Base-by-base conservation (phyloP, 2,888 invertebrate genomes). In the Strigamia transsilvanica region DNA sequence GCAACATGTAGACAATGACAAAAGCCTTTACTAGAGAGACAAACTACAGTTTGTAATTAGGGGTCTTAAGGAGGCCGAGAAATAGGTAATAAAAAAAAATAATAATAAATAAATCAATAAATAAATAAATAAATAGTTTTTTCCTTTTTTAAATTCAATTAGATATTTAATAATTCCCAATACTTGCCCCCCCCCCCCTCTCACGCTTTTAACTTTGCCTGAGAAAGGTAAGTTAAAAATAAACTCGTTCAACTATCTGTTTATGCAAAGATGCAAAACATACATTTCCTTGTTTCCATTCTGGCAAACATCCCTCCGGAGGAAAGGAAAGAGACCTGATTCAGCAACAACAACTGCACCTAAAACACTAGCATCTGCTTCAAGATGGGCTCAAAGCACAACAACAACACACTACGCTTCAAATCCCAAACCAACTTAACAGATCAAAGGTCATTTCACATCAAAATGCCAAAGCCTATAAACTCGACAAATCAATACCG, bases 381-480 rank as follows among this genome's bases (percentile, higher is more conserved):
- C 66, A 66, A 66, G 66, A 66, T 66, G 66, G 66, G 66, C 66
- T 66, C 66, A 66, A 66, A 66, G 66, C 66, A 66, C 66, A 66
- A 66, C 66, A 66, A 66, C 66, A 32, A 66, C 51, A 18, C 18
- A 51, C 66, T 27, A 66, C 66, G 66, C 66, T 23, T 66, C 66
- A 66, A 66, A 66, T 66, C 66, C 66, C 66, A 66, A 66, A 66
- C 66, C 66, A 66, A 66, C 66, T 66, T 66, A 66, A 66, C 66
- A 66, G 66, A 66, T 66, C 66, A 66, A 66, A 66, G 66, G 66
- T 66, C 66, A 66, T 23, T 66, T 66, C 66, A 66, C 66, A 66
- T 66, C 66, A 66, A 66, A 66, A 66, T 66, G 66, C 32, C 66
- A 32, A 27, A 32, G 27, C 32, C 66, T 66, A 66, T 66, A 66